Percentiles rank a stretch among this genome's conserved stretches.
Conservation (phyloP, 2,797 vertebrate species). For the Crotalus adamanteus region DNA sequence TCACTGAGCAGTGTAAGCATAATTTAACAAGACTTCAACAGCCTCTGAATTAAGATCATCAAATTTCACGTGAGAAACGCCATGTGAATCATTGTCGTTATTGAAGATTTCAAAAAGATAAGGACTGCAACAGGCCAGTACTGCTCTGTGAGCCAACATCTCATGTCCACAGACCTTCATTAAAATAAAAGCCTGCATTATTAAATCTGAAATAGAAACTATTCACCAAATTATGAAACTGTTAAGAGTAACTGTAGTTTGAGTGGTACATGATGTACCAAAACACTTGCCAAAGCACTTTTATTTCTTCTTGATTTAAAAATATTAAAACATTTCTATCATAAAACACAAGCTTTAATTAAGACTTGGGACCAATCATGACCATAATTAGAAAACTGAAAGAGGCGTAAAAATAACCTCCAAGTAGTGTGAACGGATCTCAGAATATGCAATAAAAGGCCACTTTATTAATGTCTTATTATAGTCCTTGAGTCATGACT, state of each 20-base stretch:
- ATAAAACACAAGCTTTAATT: not conserved
- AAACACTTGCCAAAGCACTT: not conserved
- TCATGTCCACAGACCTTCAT: constrained; percentile 94
- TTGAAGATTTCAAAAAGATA: constrained; percentile 99
- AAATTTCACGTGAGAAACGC: constrained; percentile 93
- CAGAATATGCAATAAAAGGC: not conserved
- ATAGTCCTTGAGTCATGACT: not conserved
- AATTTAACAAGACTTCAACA: constrained; percentile 95
- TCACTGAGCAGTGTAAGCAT: constrained; percentile 98
- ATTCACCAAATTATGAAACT: not conserved
- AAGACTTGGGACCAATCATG: not conserved
- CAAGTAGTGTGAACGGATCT: not conserved
- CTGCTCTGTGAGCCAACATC: constrained; percentile 94
- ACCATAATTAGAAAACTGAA: not conserved
- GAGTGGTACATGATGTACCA: not conserved
- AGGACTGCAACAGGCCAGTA: constrained; percentile 97
- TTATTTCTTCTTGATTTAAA: not conserved
- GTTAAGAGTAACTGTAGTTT: not conserved
- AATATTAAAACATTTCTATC: not conserved
- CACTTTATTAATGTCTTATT: not conserved
- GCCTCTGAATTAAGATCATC: constrained; percentile 96
- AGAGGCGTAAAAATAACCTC: not conserved
- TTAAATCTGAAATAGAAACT: not conserved
- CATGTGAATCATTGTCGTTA: constrained; percentile 89
- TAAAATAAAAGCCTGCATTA: constrained; percentile 32